Base-by-base conservation (phyloP, 2,113 vertebrate genomes). In the Acanthochromis polyacanthus region DNA sequence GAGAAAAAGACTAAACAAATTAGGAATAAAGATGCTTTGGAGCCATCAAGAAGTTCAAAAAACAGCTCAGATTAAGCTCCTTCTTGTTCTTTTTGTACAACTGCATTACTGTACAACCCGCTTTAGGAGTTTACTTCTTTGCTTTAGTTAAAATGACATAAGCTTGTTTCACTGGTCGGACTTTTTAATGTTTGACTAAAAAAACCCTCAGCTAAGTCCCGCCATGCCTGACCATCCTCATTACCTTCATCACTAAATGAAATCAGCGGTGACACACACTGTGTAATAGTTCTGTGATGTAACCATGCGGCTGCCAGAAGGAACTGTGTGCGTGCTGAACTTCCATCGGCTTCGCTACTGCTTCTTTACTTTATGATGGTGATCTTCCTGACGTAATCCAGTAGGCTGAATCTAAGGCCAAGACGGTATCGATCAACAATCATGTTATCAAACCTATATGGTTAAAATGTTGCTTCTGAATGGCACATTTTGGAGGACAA, bases 181-280 rank as follows among this genome's bases (percentile, higher is more conserved):
- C 51, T 70, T 64, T 72, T 83, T 65, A 71, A 81, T 83, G 67
- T 86, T 81, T 75, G 75, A 82, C 84, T 82, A 75, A 86, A 82
- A 84, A 65, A 84, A 65, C 45, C 65, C 48, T 80, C 53, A 71
- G 60, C 74, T 65, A 77, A 82, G 43, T 80, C 76, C 32, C 25
- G 11, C 62, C 67, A 81, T 61, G 82, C 80, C 70, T 83, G 71
- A 73, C 77, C 67, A 50, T 74, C 63, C 43, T 71, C 58, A 81
- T 85, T 81, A 79, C 60, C 48, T 81, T 83, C 70, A 79, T 73
- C 56, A 28, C 28, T 55, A 57, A 75, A 62, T 85, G n/a, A 81
- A 87, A 81, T 73, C 74, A 79, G 46, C 36, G n/a, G 72, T 53
- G 68, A 69, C 62, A 67, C 60, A 63, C 8, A 7, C 51, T 61